Percentiles rank a stretch among this genome's conserved stretches.
phyloP scores from a whole-genome alignment of 2,797 vertebrate genomes.

The Oreochromis mossambicus region DNA sequence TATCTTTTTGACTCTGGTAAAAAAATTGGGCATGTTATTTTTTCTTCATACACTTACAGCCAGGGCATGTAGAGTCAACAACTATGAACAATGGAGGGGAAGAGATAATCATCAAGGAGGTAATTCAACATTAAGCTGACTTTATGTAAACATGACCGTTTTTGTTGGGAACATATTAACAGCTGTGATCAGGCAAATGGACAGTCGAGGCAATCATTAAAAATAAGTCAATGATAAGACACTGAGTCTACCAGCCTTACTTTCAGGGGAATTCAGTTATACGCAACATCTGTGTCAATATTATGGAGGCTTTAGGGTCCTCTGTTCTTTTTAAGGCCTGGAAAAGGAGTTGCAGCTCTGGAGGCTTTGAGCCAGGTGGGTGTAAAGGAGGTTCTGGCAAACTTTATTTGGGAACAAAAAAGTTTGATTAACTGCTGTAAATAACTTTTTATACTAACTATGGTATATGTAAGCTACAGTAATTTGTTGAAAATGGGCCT shows the following conservation, averaged over 20 bases:
- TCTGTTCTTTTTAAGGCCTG: constrained; percentile 66
- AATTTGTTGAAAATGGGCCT: neutral
- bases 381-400: constrained; percentile 28
- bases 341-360: constrained; percentile 48
- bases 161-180: constrained; percentile 25
- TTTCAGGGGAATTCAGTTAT: constrained; percentile 63
- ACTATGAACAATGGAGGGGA: constrained; percentile 59
- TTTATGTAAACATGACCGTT: constrained; percentile 38
- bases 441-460: neutral
- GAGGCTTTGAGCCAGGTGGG: constrained; percentile 13
- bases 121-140: constrained; percentile 46
- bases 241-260: constrained; percentile 32
- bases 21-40: constrained; percentile 48
- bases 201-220: neutral
- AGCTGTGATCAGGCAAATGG: constrained; percentile 40
- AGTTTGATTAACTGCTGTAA: constrained; percentile 9
- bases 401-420: neutral
- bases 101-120: constrained; percentile 56
- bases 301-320: constrained; percentile 66
- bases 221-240: constrained; percentile 43
- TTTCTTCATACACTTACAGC: neutral
- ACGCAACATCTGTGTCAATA: constrained; percentile 81
- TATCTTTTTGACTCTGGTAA: constrained; percentile 18
- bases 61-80: constrained; percentile 39
- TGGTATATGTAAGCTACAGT: neutral